phyloP scores from a whole-genome alignment of 2,888 invertebrate genomes.

The Ceratothoa steindachneri region DNA sequence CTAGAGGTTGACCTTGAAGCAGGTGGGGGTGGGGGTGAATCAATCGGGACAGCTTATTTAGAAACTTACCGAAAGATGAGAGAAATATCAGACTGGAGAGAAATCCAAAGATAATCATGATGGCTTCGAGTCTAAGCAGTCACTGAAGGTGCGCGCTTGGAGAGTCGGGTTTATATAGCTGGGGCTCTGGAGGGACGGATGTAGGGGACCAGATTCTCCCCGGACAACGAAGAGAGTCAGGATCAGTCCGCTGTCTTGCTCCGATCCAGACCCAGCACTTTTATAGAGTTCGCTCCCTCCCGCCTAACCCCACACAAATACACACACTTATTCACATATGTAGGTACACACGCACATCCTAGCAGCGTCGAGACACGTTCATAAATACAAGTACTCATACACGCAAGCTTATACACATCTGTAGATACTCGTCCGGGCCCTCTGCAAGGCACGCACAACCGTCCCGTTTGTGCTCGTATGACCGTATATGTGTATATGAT shows the following conservation, averaged over 20 bases:
- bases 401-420: not conserved
- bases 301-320: not conserved
- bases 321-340: not conserved
- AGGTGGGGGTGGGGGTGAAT: not conserved
- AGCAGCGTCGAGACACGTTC: too few relatives aligned
- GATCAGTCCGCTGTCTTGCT: too few relatives aligned
- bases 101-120: slow-evolving; percentile 20
- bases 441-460: too few relatives aligned
- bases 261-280: not conserved
- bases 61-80: slow-evolving; percentile 11
- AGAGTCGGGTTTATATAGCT: slow-evolving; percentile 7
- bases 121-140: slow-evolving; percentile 15
- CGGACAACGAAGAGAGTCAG: too few relatives aligned
- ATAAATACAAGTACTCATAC: not conserved
- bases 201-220: too few relatives aligned
- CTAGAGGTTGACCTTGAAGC: not conserved
- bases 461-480: too few relatives aligned
- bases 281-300: slow-evolving; percentile 1
- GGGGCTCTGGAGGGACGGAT: not conserved
- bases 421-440: too few relatives aligned
- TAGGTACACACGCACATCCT: not conserved
- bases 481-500: too few relatives aligned
- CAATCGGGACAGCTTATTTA: not conserved
- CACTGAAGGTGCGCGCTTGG: slow-evolving; percentile 15
- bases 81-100: not conserved